Evolutionary conservation across 2,113 vertebrate species (phyloP), one percentile per base, ranked within the genome.

Genomic region (Trematocara nigrifrons): DNA sequence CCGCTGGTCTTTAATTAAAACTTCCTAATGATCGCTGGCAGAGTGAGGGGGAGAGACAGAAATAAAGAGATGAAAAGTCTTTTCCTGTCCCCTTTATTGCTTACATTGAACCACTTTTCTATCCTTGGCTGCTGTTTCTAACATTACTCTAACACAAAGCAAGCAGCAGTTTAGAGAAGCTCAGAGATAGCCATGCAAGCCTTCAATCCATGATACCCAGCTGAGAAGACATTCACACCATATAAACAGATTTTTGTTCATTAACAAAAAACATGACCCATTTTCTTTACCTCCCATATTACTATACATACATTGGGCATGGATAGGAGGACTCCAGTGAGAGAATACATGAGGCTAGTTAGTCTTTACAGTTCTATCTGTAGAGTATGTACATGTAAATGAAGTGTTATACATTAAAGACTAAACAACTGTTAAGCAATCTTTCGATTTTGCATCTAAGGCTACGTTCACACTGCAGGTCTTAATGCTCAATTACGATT

Each of bases 1-100:
- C 89, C 90, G 92, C 81, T 86, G 85, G 87, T 91, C 91, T 95
- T 93, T 95, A 95, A 96, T 95, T 95, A 95, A 95, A 96, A 95
- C 85, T 59, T 92, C 85, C 89, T 94, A 94, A 94, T 95, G 94
- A 94, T 95, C 81, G 91, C 82, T 83, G 82, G 74, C 85, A 83
- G 64, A 90, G 69, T 51, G 89, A 87, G 86, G 54, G 33, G 40
- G 35, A 54, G 74, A 56, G n/a, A 83, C 59, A 86, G 76, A 86
- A 81, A 91, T 59, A 85, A 80, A 90, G 64, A 77, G 87, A 83
- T 86, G 52, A 81, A 87, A 18, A 66, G 51, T 20, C 45, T 69
- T 84, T 53, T 79, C 16, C 6, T 56, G 49, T 79, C 10, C 11
- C 13, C 33, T 66, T 82, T 11, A 79, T 26, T 59, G 74, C 83